phyloP scores from a whole-genome alignment of 2,113 vertebrate genomes.

The Spermophilus dauricus region DNA sequence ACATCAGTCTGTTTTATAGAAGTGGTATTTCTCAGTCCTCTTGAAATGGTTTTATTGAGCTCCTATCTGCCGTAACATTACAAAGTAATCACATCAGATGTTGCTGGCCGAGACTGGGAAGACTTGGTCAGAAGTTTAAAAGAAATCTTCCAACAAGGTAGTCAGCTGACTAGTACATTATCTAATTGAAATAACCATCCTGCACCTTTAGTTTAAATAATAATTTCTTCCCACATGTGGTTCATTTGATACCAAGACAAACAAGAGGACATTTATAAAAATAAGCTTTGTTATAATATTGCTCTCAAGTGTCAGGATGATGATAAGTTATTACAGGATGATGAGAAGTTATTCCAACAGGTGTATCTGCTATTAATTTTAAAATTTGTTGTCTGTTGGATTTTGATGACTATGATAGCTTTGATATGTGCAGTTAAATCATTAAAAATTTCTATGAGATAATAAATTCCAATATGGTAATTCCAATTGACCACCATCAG shows the following conservation, averaged over 20 bases:
- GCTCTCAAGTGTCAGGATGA: neutral
- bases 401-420: neutral
- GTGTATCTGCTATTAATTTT: neutral
- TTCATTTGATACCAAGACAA: slow-evolving; percentile 45
- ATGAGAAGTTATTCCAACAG: neutral
- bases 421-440: neutral
- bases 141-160: neutral
- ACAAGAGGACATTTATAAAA: slow-evolving; percentile 38
- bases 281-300: slow-evolving; percentile 36
- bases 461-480: neutral
- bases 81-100: slow-evolving; percentile 31
- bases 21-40: slow-evolving; percentile 17
- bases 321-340: too few relatives aligned
- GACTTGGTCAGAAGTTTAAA: slow-evolving; percentile 29
- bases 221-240: neutral
- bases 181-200: slow-evolving; percentile 45
- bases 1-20: slow-evolving; percentile 44
- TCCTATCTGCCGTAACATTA: neutral
- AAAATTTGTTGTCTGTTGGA: slow-evolving; percentile 37
- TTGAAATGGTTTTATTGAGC: slow-evolving; percentile 64
- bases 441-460: neutral
- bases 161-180: neutral
- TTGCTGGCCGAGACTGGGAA: neutral
- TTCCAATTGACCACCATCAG: neutral
- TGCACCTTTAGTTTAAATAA: neutral